Base-by-base conservation (phyloP, 1,140 invertebrate species). In the Lasioglossum albipes region DNA sequence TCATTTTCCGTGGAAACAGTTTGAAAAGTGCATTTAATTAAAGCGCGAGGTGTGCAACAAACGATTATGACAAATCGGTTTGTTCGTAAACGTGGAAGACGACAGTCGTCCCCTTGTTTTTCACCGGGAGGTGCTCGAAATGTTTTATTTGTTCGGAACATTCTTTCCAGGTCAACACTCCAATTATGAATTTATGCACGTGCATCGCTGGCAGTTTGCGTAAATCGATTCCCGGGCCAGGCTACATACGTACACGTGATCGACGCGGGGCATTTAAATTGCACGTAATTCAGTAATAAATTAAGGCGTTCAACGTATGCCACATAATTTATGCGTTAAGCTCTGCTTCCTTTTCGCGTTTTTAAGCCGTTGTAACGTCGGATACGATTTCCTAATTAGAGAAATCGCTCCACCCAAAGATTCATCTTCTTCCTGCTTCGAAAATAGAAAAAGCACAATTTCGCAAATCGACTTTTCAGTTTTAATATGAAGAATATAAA, bases 211-310 rank as follows among this genome's bases (percentile, higher is more conserved):
- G 27, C 54, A 67, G 75, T 49, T 66, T 52, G 57, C 36, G n/a
- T 13, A 68, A 79, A 80, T 84, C 82, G 73, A 84, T 81, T 59
- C 83, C 76, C 64, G 54, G 49, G 54, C 18, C 57, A 20, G 45
- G 57, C 41, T 72, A 45, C 75, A 52, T 22, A 59, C 42, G 67
- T 45, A 74, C 77, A 36, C 62, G 49, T 80, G 84, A 85, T 81
- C 77, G 68, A 78, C 57, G 71, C 74, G 67, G n/a, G 78, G 57
- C 72, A 74, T 83, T 83, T 59, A 78, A 77, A 79, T 79, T 49
- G 83, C 85, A 79, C 68, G 76, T 81, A 73, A 84, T 75, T 81
- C 76, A 74, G 54, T 83, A 84, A 86, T 87, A 82, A 86, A 84
- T 87, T 79, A 83, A 87, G 75, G 78, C 75, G 84, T 78, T 68